Evolutionary conservation across 2,797 vertebrate genomes (phyloP), one percentile per base, ranked within the genome.

Genomic region (Mastacembelus armatus): DNA sequence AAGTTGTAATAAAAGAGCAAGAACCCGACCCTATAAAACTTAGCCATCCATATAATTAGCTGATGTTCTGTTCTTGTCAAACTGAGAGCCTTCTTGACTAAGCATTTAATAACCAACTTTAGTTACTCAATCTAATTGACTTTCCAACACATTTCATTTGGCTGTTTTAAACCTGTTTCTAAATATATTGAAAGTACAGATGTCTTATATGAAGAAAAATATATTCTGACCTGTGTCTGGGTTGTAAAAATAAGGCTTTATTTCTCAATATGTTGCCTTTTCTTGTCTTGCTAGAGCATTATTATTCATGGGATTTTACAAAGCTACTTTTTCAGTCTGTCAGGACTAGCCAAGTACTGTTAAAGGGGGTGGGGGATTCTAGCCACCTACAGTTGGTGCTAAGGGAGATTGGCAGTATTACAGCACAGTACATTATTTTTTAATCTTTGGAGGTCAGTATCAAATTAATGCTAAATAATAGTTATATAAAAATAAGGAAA

Each of bases 1-100:
- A 44, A 19, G 21, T 44, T 38, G 9, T 67, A 66, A 51, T 47
- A 50, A 71, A 19, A 58, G 56, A 66, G 36, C 10, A 3, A 40
- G 22, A 66, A 55, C 29, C 38, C 16, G 1, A 12, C 54, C 47
- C 74, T 60, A 60, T 74, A 57, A 83, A 82, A 67, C 47, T 75
- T 80, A 85, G 30, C 55, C 83, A 70, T 70, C 81, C 66, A 15
- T 78, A 43, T 86, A 90, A 87, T 88, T 85, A 71, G 74, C 74
- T 38, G 61, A 68, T 73, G 43, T 49, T 71, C 56, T 27, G 35
- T 43, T 74, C 57, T 73, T 83, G 60, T 86, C 63, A 32, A 82
- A 68, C 60, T 49, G 24, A 56, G 62, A 66, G 63, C 30, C 32
- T 65, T 86, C 50, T 52, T 24, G 27, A 61, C 29, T 55, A 52